Evolutionary conservation across 2,113 vertebrate species (phyloP), one percentile per base, ranked within the genome.

Genomic region (Caranx melampygus): DNA sequence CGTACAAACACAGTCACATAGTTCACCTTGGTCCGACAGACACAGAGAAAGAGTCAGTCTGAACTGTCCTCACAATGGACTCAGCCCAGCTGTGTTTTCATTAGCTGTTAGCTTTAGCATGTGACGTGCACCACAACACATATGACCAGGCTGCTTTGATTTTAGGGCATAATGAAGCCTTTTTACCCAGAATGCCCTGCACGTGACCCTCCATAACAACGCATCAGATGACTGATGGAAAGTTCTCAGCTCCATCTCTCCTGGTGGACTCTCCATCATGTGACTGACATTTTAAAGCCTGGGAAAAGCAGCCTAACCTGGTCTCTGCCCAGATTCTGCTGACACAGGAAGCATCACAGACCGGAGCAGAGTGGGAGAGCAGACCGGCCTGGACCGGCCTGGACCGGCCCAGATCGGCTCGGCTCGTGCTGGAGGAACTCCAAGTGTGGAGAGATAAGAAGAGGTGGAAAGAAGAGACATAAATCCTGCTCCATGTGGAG

Each of bases 271-370:
- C 21, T 0, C 59, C 63, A 52, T 72, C 68, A 80, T 74, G 54
- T 81, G 74, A 78, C 42, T 79, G 52, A 82, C 58, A 65, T 67
- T 67, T 66, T 5, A 77, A 51, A 80, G 44, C 45, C n/a, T 0
- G 13, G 14, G 20, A 16, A 16, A 70, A 57, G 72, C 35, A 70
- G 75, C 55, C 9, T 26, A 75, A 35, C 13, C 12, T 54, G 21
- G 54, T 42, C 61, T 51, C 77, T 70, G 26, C 5, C 64, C 62
- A 80, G 55, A 79, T 62, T 54, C 78, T 21, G 35, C 61, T 75
- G 76, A 87, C 78, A 88, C 88, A 91, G 90, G 93, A 93, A 88
- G 75, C 82, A 68, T 51, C 63, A 13, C 31, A 80, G 75, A 72
- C 74, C 4, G 5, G 40, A 72, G 65, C 34, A 40, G 72, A 44